Base-by-base conservation (phyloP, 2,113 vertebrate species). In the Silurus meridionalis region DNA sequence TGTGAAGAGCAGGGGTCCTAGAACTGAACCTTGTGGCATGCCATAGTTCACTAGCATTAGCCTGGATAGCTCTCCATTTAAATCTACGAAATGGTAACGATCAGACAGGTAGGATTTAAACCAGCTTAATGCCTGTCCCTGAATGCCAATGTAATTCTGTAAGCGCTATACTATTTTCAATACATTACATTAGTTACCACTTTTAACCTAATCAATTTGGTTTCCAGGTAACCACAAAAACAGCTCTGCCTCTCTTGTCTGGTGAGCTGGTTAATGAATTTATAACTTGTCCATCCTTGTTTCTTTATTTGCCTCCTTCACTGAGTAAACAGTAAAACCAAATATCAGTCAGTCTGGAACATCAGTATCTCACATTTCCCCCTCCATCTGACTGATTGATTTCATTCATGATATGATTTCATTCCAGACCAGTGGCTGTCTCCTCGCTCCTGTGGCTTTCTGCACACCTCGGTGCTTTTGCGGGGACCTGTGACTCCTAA, bases 311-410 rank as follows among this genome's bases (percentile, higher is more conserved):
- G 28, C 58, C 63, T 79, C 55, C 83, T 21, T 19, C 58, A 66
- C 58, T 37, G 10, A n/a, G 53, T 60, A 75, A 60, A 84, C n/a
- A 46, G 28, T 48, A 66, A 5, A 55, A 82, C 37, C 7, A 11
- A 77, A 25, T 25, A 61, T 86, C 46, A 25, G 46, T 21, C 14
- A 37, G 46, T 37, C 61, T 81, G 57, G 66, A 58, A 23, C n/a
- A 79, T 78, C 46, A 74, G 80, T 87, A 85, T 91, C 90, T 89
- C 60, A 85, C 86, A 63, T 82, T 81, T 90, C 86, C 88, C 55
- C 60, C 87, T 83, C 69, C 52, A 75, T 75, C 72, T 90, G 87
- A 91, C 86, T 89, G 86, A 89, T 88, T 92, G 90, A 91, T 89
- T 91, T 89, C 69, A 75, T 37, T 83, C 13, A 19, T 71, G 1